Evolutionary conservation across 1,140 invertebrate genomes (phyloP), one percentile per base, ranked within the genome.

Genomic region (Bacillus rossius): DNA sequence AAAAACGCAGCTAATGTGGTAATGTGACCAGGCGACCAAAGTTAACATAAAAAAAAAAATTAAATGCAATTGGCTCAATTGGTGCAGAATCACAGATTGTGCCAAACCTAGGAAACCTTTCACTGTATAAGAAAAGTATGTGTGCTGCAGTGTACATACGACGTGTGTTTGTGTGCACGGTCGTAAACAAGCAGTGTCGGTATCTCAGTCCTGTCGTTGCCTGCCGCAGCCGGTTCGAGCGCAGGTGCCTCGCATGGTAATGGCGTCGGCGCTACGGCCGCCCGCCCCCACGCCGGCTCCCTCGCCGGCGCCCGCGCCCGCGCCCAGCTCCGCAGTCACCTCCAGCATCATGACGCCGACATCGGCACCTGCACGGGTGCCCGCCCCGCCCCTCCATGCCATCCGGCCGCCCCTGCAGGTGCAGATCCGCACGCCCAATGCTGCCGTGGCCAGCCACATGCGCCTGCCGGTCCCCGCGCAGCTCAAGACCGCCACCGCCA

Each of bases 191-290:
- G 29, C 29, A 34, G 29, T 10, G 5, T 34, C n/a, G 10, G 29
- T 34, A 34, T 4, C 4, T 7, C 29, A 7, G 4, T 49, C 4
- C 14, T 49, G 20, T 25, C 29, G 37, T 55, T 26, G 45, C 37
- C 48, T 34, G 17, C 50, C 57, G 16, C 26, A 61, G 59, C 73
- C 73, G 48, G 73, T 74, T 61, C 71, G 73, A 22, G 69, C 72
- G 55, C 73, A 71, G 16, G 20, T 42, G 37, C 59, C 72, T 64
- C 37, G 66, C 45, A 43, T 65, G 64, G 26, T 59, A 54, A 55
- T 63, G 60, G 68, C 71, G 56, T 64, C 70, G 52, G 65, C 70
- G 25, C 67, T 75, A 14, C 66, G 71, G 42, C 63, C 70, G 52
- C 74, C 65, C 40, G 34, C 47, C 19, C 57, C 57, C 43, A 45